These are phyloP conservation scores for Synaphobranchus kaupii DNA, from an alignment of 2,797 vertebrate species.

Conservation along the genomic window DNA sequence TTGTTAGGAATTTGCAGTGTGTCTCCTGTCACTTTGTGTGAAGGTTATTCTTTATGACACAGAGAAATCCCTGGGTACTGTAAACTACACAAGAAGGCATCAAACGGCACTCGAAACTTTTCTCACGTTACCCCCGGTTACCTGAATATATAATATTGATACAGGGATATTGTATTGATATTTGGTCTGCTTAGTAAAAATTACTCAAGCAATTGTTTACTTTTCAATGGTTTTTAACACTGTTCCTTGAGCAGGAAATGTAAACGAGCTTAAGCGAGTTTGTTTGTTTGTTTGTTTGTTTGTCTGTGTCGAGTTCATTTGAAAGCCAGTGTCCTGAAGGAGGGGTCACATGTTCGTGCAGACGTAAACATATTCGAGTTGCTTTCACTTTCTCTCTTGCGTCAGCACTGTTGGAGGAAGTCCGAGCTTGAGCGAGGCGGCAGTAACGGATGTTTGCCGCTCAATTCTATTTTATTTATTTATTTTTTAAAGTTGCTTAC, in stretches of 20 bases:
- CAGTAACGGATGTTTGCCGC: not conserved
- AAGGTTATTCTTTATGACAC: not conserved
- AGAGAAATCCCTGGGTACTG: not conserved
- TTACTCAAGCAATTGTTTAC: not conserved
- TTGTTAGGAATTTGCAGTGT: not conserved
- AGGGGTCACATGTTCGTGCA: not conserved
- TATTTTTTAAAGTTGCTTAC: not conserved
- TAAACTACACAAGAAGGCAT: not conserved
- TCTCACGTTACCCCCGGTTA: not conserved
- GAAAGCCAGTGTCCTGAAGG: not conserved
- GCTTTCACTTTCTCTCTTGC: not conserved
- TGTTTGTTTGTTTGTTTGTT: not conserved
- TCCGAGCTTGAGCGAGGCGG: not conserved
- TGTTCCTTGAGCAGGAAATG: not conserved
- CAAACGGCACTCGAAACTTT: not conserved
- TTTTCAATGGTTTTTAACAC: not conserved
- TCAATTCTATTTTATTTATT: not conserved
- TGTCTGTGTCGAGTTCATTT: not conserved
- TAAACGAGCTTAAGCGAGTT: not conserved
- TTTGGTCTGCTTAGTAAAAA: not conserved
- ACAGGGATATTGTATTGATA: not conserved
- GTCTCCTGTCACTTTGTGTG: not conserved
- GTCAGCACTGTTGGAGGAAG: not conserved
- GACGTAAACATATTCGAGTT: not conserved
- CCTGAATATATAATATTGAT: not conserved